A percentile compares a stretch with the other conserved stretches of the same genome.
Evolutionary conservation across 2,113 vertebrate genomes (phyloP).

Genomic region (Ranitomeya variabilis): DNA sequence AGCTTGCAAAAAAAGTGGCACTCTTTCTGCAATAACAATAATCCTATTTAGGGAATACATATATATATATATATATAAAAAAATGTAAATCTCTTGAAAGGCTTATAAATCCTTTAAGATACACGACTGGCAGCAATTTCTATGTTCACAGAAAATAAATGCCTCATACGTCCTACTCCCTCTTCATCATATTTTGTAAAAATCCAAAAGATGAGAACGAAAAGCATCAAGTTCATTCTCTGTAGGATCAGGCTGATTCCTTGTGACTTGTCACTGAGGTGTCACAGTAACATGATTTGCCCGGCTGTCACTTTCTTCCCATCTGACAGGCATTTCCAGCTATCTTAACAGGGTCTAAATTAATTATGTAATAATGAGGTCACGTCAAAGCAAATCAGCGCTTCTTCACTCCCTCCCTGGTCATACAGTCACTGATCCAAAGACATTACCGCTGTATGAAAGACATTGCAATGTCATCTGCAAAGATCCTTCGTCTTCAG

Average conservation of each 20-base stretch:
- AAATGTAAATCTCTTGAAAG: neutral
- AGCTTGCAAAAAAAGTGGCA: neutral
- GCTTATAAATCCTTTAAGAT: neutral
- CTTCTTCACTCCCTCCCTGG: constrained; percentile 17
- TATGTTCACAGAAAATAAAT: constrained; percentile 8
- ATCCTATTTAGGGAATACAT: neutral
- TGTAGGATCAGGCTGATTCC: constrained; percentile 56
- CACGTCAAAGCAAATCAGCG: constrained; percentile 22
- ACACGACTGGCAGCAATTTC: neutral
- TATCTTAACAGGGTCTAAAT: constrained; percentile 60
- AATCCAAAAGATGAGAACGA: neutral
- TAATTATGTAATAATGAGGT: constrained; percentile 65
- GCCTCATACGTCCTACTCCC: neutral
- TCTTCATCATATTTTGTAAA: neutral
- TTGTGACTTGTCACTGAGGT: constrained; percentile 57
- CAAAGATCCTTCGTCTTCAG: constrained; percentile 21
- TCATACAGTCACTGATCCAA: neutral
- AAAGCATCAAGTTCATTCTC: constrained; percentile 19
- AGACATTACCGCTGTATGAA: neutral
- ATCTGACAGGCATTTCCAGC: constrained; percentile 61
- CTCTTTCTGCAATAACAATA: neutral
- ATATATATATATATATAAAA: neutral
- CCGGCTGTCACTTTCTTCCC: constrained; percentile 59
- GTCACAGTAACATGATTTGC: constrained; percentile 56
- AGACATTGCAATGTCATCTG: neutral